A percentile compares a stretch with the other conserved stretches of the same genome.
Conservation (phyloP, 2,797 vertebrate genomes). For the Toxotes lorentzi region DNA sequence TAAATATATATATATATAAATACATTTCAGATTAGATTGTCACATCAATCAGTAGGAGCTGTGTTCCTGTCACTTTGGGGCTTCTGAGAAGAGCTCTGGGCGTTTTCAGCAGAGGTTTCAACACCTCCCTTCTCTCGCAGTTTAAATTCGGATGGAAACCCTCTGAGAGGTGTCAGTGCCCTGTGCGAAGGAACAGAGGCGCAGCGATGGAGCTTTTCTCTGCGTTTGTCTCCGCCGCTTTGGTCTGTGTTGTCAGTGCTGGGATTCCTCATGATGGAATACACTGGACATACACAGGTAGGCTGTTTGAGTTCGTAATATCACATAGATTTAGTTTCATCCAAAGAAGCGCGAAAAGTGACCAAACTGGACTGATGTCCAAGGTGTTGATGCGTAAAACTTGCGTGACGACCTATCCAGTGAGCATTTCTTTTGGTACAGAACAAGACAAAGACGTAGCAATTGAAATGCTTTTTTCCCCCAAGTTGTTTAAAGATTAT, state of each 20-base stretch:
- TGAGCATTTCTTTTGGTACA: not conserved
- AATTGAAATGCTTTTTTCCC: not conserved
- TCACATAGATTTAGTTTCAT: not conserved
- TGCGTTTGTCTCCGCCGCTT: conserved; percentile 46
- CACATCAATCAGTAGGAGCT: not conserved
- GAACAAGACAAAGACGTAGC: not conserved
- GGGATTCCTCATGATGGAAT: conserved; percentile 71
- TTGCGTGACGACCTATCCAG: not conserved
- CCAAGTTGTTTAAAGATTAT: not conserved
- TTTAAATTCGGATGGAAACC: conserved; percentile 47
- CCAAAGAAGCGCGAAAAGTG: not conserved
- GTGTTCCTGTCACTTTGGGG: conserved; percentile 9
- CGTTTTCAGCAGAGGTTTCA: conserved; percentile 61
- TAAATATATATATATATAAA: too few relatives aligned
- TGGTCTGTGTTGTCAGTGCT: conserved; percentile 57
- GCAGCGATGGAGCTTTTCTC: conserved; percentile 75
- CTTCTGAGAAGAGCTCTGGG: conserved; percentile 60
- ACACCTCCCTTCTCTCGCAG: conserved; percentile 60
- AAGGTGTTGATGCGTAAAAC: conserved; percentile 33
- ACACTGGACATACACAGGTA: conserved; percentile 88
- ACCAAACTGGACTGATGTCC: not conserved
- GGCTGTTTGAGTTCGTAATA: not conserved
- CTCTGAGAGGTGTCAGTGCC: conserved; percentile 46
- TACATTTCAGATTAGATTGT: not conserved
- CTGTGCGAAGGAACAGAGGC: conserved; percentile 15